Evolutionary conservation across 2,888 invertebrate species (phyloP), one percentile per base, ranked within the genome.

Genomic region (Cataglyphis albicans): DNA sequence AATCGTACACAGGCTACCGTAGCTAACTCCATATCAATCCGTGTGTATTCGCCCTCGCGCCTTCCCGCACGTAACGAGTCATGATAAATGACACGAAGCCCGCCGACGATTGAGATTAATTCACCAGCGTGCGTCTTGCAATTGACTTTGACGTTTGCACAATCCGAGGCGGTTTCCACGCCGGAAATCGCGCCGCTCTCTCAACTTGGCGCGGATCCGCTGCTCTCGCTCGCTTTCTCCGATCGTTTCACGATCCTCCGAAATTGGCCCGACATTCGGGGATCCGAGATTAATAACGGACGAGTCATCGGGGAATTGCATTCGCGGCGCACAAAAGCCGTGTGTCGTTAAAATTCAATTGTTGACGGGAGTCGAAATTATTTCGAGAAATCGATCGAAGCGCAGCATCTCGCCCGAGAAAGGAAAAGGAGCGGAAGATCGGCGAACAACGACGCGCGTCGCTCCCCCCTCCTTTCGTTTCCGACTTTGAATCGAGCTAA

Each of bases 71-170:
- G 87, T 91, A 94, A 93, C 92, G 88, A 92, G 91, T 90, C 89
- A 90, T 94, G 94, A 94, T 94, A 94, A 94, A 94, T 94, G 94
- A 94, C 91, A 88, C 83, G 74, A 75, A 86, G 82, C 84, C 87
- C 88, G 86, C 44, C 91, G 88, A 91, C 92, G 92, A 94, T 93
- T 93, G 92, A 94, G 94, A 94, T 94, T 94, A 94, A 94, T 94
- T 93, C 90, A 81, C 85, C 86, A 76, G 65, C 81, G 84, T 83
- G 81, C 78, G 80, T 85, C 88, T 84, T 67, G 82, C 81, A 59
- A 80, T 80, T 72, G 78, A 72, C 78, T 80, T 32, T 72, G 72
- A 78, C 78, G 68, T 12, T 38, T 41, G 68, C 55, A 68, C 25
- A 78, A 59, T 44, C 57, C 57, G 78, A 48, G 61, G 7, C 32